Base-by-base conservation (phyloP, 2,797 vertebrate species). In the Aphelocoma californica region DNA sequence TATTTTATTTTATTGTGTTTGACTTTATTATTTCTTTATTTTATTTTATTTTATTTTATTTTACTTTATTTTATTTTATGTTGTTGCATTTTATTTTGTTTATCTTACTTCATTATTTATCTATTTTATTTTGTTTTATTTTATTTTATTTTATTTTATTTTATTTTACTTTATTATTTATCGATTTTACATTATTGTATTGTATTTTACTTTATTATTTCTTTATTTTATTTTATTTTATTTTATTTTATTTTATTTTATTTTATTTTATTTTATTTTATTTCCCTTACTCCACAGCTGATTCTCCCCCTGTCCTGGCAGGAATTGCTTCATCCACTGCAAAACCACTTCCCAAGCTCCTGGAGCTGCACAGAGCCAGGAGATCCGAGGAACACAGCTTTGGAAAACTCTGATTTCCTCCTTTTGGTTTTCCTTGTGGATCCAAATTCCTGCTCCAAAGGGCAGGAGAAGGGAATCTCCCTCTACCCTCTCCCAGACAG, bases 361-460 rank as follows among this genome's bases (percentile, higher is more conserved):
- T 0, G 28, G 36, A 60, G 18, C 74, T 10, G 23, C 4, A 0
- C 0, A 0, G 82, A 50, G 10, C 18, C 26, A 6, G 36, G 18
- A 74, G 21, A 51, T 67, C 32, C 0, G 0, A n/a, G 58, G 26
- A 38, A 75, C 44, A 1, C 0, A 0, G 40, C 17, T 40, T 40
- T 54, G 50, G 38, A 66, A 81, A 83, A 1, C 2, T 28, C 24
- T 3, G 15, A 20, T 65, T 89, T 69, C 50, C 58, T 56, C 13
- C 34, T 56, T 45, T 45, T 25, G 31, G 6, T 67, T 84, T 81
- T 64, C 28, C 36, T 61, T 3, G 2, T 19, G 1, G 9, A 45
- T 44, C 13, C 31, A 12, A 17, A 16, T 70, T 34, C 24, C 51
- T 0, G 0, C 1, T 25, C 69, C 1, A 0, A 66, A 32, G 36